Base-by-base conservation (phyloP, 2,797 vertebrate genomes). In the Pseudomugil tenellus region DNA sequence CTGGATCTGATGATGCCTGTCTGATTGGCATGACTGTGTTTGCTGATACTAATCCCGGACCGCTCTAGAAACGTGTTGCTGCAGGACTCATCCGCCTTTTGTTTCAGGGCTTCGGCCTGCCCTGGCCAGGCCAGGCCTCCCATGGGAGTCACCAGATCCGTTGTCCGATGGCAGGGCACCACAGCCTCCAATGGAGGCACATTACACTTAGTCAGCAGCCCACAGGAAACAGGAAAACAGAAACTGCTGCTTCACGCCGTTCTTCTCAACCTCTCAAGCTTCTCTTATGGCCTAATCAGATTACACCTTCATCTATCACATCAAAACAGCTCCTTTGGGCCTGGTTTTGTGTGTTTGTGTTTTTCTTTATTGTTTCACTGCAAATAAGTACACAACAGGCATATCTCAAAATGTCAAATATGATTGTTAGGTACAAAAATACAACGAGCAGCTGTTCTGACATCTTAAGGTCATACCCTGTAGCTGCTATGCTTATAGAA, bases 171-270 rank as follows among this genome's bases (percentile, higher is more conserved):
- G 28, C 85, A 70, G 84, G 88, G 85, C 67, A 56, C 79, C 65
- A 58, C 17, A 70, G 81, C 85, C 75, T 84, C 75, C 55, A 65
- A 72, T 49, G 67, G 85, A 72, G 81, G 70, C 48, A 25, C 77
- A 89, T 91, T 92, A 90, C 88, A 83, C 90, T 75, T 72, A 78
- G 86, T 93, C 90, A 93, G 92, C 90, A 91, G 76, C 76, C 70
- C 76, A 69, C 86, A 90, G 92, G 89, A 92, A 89, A 77, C 81
- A 72, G 89, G 82, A 85, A 90, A 83, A 85, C 74, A 82, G 65
- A 89, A 90, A 87, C 77, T 89, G 90, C 87, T 87, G 79, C 84
- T 85, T 88, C 80, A 76, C 80, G 52, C 74, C 63, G 29, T 80
- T 83, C 81, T 77, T 60, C 61, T 74, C 66, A 79, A 69, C 81